Conservation (phyloP, 1,140 invertebrate species). For the Ceratoteleas bidentatus region DNA sequence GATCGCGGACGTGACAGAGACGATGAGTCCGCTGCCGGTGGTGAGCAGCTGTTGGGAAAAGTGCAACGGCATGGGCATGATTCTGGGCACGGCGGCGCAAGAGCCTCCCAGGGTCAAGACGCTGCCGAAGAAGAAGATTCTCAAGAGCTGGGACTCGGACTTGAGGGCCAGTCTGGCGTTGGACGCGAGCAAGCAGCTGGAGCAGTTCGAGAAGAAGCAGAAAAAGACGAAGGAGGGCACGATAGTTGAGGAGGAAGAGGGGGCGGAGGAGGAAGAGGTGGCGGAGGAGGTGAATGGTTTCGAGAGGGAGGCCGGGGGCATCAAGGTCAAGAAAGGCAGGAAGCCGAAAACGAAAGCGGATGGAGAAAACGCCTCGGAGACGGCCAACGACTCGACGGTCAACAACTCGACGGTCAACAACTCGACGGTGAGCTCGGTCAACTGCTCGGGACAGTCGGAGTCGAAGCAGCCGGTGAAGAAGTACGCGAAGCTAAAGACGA, state of each 20-base stretch:
- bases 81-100: slow-evolving; percentile 67
- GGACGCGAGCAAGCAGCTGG: slow-evolving; percentile 34
- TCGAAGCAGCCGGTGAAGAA: slow-evolving; percentile 71
- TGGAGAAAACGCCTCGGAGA: too few relatives aligned
- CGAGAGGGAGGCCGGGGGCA: neutral
- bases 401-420: too few relatives aligned
- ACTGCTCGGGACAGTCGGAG: too few relatives aligned
- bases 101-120: slow-evolving; percentile 20
- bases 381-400: too few relatives aligned
- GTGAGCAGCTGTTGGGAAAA: slow-evolving; percentile 78
- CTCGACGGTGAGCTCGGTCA: too few relatives aligned
- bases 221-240: neutral
- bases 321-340: neutral
- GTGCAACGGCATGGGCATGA: slow-evolving; percentile 75
- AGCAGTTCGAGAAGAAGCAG: slow-evolving; percentile 38
- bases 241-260: neutral
- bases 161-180: slow-evolving; percentile 63
- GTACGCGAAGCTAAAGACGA: slow-evolving; percentile 74
- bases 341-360: too few relatives aligned
- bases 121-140: slow-evolving; percentile 7
- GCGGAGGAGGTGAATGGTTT: too few relatives aligned
- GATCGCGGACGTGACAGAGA: slow-evolving; percentile 64
- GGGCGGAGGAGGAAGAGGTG: slow-evolving; percentile 8
- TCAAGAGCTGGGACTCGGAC: slow-evolving; percentile 77
- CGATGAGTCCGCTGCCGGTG: slow-evolving; percentile 75